Percentiles rank a stretch among this genome's conserved stretches.
Evolutionary conservation across 2,113 vertebrate species (phyloP).

Genomic region (Artemisiospiza belli): DNA sequence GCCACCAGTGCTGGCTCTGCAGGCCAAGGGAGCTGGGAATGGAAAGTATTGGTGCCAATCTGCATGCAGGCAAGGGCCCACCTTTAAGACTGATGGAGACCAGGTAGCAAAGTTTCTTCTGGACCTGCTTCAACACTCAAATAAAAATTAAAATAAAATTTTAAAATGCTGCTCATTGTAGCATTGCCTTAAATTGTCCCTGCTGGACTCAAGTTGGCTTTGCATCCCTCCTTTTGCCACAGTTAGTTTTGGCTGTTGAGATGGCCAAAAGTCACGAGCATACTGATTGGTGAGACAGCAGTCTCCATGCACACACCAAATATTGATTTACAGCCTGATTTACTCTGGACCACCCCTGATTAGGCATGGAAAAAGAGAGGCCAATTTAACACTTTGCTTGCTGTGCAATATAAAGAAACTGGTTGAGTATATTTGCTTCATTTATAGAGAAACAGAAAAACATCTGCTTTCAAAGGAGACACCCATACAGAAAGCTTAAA

Average conservation of each 20-base stretch:
- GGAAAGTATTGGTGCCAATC: neutral
- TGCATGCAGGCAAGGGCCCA: neutral
- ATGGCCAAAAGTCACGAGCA: neutral
- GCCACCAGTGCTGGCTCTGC: neutral
- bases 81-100: neutral
- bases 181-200: neutral
- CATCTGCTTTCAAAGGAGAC: neutral
- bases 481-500: neutral
- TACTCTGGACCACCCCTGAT: neutral
- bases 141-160: neutral
- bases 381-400: neutral
- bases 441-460: neutral
- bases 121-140: neutral
- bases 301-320: neutral
- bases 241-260: neutral
- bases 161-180: fast-evolving
- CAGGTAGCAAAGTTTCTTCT: neutral
- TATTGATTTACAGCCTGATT: neutral
- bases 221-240: neutral
- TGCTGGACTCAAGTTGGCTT: neutral
- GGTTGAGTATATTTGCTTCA: neutral
- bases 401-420: neutral
- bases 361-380: neutral
- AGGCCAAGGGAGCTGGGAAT: neutral
- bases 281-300: neutral